A percentile compares a stretch with the other conserved stretches of the same genome.
Evolutionary conservation across 2,797 vertebrate genomes (phyloP).

Genomic region (Staurois parvus): DNA sequence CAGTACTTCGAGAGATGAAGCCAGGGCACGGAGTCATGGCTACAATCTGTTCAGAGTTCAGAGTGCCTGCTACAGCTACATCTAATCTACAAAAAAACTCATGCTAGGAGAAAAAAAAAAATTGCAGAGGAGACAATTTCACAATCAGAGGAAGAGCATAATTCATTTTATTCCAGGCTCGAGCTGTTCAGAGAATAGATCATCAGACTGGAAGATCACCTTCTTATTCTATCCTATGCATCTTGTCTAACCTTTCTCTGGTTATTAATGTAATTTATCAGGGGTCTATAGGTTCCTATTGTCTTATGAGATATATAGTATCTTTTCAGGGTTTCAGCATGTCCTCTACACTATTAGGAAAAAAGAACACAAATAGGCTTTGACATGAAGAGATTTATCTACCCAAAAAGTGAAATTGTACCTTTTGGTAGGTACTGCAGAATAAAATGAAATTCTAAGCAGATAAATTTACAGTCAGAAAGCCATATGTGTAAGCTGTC

Average conservation of each 20-base stretch:
- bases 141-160: constrained; percentile 34
- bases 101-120: constrained; percentile 12
- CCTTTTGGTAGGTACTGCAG: too few species aligned
- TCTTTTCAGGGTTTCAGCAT: neutral
- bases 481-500: too few species aligned
- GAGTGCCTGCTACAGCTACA: constrained; percentile 62
- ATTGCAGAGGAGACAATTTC: constrained; percentile 28
- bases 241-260: neutral
- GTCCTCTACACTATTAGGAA: too few species aligned
- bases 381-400: too few species aligned
- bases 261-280: constrained; percentile 33
- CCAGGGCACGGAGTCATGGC: constrained; percentile 41
- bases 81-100: constrained; percentile 64
- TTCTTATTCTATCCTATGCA: neutral
- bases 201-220: constrained; percentile 32
- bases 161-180: constrained; percentile 43
- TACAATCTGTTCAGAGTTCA: constrained; percentile 65
- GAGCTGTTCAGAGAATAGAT: constrained; percentile 12
- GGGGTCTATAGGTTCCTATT: neutral
- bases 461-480: too few species aligned
- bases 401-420: too few species aligned
- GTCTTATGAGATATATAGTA: neutral
- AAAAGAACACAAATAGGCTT: too few species aligned
- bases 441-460: too few species aligned
- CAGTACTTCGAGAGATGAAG: constrained; percentile 58